Evolutionary conservation across 2,113 vertebrate genomes (phyloP).

Genomic region (Halcyon senegalensis): DNA sequence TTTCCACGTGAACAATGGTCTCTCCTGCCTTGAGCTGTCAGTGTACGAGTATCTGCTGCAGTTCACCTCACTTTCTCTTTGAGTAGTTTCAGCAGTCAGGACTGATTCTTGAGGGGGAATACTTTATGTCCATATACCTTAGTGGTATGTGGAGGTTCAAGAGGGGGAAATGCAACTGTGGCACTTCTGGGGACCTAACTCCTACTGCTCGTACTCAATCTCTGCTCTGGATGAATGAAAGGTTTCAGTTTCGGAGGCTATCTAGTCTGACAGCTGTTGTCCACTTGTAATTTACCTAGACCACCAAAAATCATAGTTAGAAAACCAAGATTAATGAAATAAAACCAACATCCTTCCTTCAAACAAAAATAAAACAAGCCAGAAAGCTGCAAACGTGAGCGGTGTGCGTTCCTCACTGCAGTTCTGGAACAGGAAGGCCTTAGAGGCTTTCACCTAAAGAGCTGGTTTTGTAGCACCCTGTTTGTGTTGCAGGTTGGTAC

Average conservation of each 20-base stretch:
- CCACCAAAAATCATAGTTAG: neutral
- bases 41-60: neutral
- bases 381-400: neutral
- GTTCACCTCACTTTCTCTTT: neutral
- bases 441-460: neutral
- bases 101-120: neutral
- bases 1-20: neutral
- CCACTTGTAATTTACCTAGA: neutral
- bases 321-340: neutral
- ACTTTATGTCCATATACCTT: neutral
- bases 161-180: neutral
- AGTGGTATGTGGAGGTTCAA: neutral
- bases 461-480: neutral
- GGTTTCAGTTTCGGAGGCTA: neutral
- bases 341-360: accelerated
- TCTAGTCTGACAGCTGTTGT: neutral
- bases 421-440: neutral
- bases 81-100: neutral
- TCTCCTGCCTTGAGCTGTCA: neutral
- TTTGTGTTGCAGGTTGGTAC: neutral
- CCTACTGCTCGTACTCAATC: neutral
- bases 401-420: neutral
- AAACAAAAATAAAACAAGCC: neutral
- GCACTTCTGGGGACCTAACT: neutral
- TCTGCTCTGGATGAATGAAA: neutral